phyloP scores from a whole-genome alignment of 2,113 vertebrate species.

The Heptranchias perlo region DNA sequence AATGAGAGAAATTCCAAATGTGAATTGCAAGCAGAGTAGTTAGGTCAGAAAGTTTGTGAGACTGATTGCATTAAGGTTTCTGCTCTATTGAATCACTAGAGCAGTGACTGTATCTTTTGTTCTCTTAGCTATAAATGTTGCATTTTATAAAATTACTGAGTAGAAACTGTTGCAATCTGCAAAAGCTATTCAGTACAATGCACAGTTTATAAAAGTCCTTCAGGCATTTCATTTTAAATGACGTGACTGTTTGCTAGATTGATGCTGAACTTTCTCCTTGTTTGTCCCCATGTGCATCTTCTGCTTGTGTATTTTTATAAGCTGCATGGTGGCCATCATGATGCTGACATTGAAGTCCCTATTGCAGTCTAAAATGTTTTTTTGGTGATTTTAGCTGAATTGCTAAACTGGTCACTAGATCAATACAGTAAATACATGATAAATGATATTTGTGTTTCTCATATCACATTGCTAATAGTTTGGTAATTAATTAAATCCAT shows the following conservation, averaged over 20 bases:
- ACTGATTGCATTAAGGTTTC: conserved; percentile 25
- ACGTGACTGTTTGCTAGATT: neutral
- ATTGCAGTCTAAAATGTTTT: neutral
- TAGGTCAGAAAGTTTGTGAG: conserved; percentile 14
- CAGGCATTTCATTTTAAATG: conserved; percentile 14
- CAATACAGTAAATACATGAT: neutral
- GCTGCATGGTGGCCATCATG: neutral
- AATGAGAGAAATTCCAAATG: conserved; percentile 22
- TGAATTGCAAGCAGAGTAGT: neutral
- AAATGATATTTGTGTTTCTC: neutral
- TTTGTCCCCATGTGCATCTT: conserved; percentile 4
- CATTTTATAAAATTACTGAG: conserved; percentile 26
- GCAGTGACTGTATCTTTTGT: neutral
- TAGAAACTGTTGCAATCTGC: neutral
- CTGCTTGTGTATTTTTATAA: conserved; percentile 11
- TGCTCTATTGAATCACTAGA: neutral
- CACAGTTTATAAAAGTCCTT: neutral
- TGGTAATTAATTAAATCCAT: neutral
- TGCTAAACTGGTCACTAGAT: neutral
- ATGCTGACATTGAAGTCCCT: neutral
- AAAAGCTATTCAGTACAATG: neutral
- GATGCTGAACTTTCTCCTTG: neutral
- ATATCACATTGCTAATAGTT: neutral
- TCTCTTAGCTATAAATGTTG: conserved; percentile 2
- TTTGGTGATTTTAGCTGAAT: neutral